Evolutionary conservation across 1,140 invertebrate genomes (phyloP), one percentile per base, ranked within the genome.

Genomic region (Drosophila guanche): DNA sequence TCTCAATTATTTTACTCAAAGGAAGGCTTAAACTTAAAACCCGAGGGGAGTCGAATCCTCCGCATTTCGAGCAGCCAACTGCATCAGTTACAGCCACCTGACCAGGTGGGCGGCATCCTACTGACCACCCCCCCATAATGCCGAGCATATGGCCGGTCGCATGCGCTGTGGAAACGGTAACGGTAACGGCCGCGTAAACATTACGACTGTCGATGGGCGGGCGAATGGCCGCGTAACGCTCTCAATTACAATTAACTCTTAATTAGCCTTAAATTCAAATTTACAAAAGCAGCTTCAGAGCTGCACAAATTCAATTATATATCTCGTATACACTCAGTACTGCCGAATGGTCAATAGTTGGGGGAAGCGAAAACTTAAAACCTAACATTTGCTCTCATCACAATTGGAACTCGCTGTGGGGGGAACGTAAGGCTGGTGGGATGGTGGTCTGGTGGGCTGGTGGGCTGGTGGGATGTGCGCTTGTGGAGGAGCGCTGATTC

Each of bases 201-300:
- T 63, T 62, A 46, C 54, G 62, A 69, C 74, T 74, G 58, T 53
- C 55, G 16, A 40, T 23, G 54, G 25, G 56, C 77, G 54, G 25
- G 56, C 77, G 47, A 71, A 54, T 51, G 57, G 53, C 29, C 22
- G 66, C 23, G 53, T 14, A 53, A 27, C 51, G 56, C 33, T 77
- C 69, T 85, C 73, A 86, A 77, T 77, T 81, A 86, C 77, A 77
- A 85, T 86, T 85, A 86, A 70, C 27, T 65, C 74, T 86, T 88
- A 86, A 85, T 88, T 74, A 63, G 58, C 40, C 76, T 81, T 77
- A 80, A 74, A 51, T 70, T 62, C 29, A 58, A 75, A 69, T 73
- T 73, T 69, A 50, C 41, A 23, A 47, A 55, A 58, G 47, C 47
- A 65, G 52, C 73, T 74, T 74, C 43, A 25, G 12, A 59, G 58